Evolutionary conservation across 2,797 vertebrate genomes (phyloP).

Genomic region (Lutjanus campechanus): DNA sequence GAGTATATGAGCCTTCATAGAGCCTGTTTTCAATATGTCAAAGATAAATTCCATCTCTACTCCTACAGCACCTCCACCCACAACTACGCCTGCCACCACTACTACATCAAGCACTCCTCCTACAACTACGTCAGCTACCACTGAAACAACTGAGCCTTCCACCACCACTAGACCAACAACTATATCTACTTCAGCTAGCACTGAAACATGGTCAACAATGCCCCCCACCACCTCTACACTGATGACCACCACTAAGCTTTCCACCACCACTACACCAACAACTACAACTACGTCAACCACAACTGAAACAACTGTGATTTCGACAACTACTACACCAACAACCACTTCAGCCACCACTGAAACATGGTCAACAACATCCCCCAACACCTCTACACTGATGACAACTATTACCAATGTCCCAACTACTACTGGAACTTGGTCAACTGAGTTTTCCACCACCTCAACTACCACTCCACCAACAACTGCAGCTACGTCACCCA

Average conservation of each 20-base stretch:
- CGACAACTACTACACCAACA: neutral
- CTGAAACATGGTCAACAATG: neutral
- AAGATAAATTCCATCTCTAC: neutral
- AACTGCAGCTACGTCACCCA: neutral
- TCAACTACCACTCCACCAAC: neutral
- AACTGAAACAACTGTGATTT: neutral
- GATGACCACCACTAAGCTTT: neutral
- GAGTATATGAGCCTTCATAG: neutral
- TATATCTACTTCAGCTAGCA: neutral
- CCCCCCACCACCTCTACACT: neutral
- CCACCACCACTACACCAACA: neutral
- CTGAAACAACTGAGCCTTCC: neutral
- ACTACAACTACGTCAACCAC: neutral
- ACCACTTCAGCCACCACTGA: neutral
- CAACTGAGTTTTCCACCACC: neutral
- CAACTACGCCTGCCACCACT: conserved; percentile 16
- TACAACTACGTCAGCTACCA: neutral
- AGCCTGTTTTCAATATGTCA: neutral
- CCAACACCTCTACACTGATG: too few relatives aligned
- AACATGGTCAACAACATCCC: neutral
- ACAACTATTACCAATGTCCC: too few relatives aligned
- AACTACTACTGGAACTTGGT: neutral
- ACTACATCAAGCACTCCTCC: neutral
- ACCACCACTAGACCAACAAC: neutral
- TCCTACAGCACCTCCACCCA: conserved; percentile 16